phyloP scores from a whole-genome alignment of 1,140 invertebrate species.

The Tetramorium parvispinum region DNA sequence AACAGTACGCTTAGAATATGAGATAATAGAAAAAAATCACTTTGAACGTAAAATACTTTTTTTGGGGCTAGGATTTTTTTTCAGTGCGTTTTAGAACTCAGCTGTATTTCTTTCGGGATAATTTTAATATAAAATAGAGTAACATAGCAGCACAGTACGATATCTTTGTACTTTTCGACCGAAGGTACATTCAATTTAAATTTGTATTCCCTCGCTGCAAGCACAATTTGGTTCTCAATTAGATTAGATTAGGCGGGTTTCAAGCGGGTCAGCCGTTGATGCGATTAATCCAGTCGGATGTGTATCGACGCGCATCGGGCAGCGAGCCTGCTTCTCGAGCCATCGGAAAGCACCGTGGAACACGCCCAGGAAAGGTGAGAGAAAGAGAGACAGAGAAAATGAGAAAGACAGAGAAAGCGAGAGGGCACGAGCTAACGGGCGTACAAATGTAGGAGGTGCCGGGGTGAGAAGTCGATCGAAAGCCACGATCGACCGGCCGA shows the following conservation, averaged over 20 bases:
- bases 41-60: no score
- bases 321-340: constrained; percentile 16
- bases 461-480: constrained; percentile 63
- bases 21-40: no score
- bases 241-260: constrained; percentile 52
- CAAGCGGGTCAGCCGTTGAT: constrained; percentile 59
- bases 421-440: constrained; percentile 1
- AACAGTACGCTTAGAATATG: no score
- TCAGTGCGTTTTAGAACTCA: not conserved
- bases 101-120: not conserved
- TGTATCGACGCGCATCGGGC: constrained; percentile 63
- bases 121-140: no score
- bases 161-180: not conserved
- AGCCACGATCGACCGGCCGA: constrained; percentile 30
- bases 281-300: constrained; percentile 72
- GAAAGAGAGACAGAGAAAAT: not conserved
- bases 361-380: constrained; percentile 33
- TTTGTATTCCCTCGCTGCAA: not conserved
- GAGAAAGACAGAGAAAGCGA: constrained; percentile 7
- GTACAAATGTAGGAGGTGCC: constrained; percentile 54
- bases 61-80: no score
- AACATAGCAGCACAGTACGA: not conserved
- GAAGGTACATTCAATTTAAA: not conserved
- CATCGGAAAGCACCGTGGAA: constrained; percentile 39
- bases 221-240: constrained; percentile 44